phyloP scores from a whole-genome alignment of 2,113 vertebrate species.

The Balaeniceps rex region DNA sequence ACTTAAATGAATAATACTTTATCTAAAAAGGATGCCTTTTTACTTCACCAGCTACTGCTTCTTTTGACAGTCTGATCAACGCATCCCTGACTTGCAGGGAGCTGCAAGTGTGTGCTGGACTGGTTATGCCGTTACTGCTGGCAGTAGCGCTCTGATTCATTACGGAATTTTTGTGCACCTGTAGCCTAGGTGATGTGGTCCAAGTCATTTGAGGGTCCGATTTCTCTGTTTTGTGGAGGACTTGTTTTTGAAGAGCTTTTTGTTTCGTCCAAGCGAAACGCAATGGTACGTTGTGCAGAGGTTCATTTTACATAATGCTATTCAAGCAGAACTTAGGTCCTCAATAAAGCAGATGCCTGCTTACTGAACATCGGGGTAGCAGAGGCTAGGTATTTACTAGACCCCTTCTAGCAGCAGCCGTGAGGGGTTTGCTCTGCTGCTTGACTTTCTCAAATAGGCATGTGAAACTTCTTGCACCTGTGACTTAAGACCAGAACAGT shows the following conservation, averaged over 20 bases:
- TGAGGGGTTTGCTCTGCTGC: background rate
- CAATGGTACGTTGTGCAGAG: accelerated
- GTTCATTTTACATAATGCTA: background rate
- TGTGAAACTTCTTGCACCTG: background rate
- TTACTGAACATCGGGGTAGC: accelerated
- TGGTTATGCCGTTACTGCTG: accelerated
- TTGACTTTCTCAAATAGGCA: background rate
- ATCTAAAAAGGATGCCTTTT: background rate
- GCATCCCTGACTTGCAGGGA: too few species aligned
- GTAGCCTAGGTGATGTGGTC: too few species aligned
- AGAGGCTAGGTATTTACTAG: background rate
- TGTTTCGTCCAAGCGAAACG: background rate
- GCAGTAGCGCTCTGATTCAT: background rate
- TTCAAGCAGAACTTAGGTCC: background rate
- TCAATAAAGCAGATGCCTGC: background rate
- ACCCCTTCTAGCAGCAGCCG: background rate
- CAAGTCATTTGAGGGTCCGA: accelerated
- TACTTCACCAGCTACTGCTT: background rate
- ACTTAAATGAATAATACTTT: background rate
- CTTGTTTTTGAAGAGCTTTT: background rate
- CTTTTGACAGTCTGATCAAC: background rate
- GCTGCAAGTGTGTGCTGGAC: background rate
- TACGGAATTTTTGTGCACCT: background rate
- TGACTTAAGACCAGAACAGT: background rate
- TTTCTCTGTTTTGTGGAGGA: background rate